Conservation (phyloP, 1,140 invertebrate genomes). For the Triops cancriformis region DNA sequence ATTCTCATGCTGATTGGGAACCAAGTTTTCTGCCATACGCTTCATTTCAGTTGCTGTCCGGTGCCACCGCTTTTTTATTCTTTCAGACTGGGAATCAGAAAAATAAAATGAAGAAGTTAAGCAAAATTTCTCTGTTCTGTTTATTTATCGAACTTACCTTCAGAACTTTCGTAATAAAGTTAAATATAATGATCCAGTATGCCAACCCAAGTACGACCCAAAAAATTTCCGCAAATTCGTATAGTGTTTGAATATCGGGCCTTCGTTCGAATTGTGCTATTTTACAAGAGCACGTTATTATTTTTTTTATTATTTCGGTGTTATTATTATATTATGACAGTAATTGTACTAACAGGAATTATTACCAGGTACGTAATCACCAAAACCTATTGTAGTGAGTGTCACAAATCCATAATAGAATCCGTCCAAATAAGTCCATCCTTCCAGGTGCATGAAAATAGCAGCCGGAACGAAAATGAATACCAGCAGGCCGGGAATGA, state of each 20-base stretch:
- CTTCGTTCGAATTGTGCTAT: constrained; percentile 19
- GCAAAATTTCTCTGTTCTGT: background rate
- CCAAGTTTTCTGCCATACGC: background rate
- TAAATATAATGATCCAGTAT: constrained; percentile 40
- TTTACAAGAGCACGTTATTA: background rate
- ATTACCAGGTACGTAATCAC: constrained; percentile 44
- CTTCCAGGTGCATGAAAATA: constrained; percentile 45
- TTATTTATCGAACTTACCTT: constrained; percentile 29
- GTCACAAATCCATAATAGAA: constrained; percentile 49
- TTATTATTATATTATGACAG: too few relatives aligned
- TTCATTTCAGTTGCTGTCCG: constrained; percentile 22
- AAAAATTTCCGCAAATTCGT: constrained; percentile 36
- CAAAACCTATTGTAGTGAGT: constrained; percentile 47
- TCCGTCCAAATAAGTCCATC: constrained; percentile 45
- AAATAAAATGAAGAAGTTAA: background rate
- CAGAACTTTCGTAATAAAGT: constrained; percentile 38
- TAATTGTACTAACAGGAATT: constrained; percentile 22
- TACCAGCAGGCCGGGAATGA: constrained; percentile 42
- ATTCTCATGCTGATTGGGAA: background rate
- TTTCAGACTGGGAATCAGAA: constrained; percentile 25
- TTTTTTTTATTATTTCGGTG: constrained; percentile 19
- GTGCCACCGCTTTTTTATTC: constrained; percentile 25
- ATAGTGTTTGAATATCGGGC: constrained; percentile 32
- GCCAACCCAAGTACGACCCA: constrained; percentile 42
- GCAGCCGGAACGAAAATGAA: constrained; percentile 45